These are phyloP conservation scores for Pristionchus maxplancki DNA, from an alignment of 2,888 invertebrate species.

Conservation along the genomic window DNA sequence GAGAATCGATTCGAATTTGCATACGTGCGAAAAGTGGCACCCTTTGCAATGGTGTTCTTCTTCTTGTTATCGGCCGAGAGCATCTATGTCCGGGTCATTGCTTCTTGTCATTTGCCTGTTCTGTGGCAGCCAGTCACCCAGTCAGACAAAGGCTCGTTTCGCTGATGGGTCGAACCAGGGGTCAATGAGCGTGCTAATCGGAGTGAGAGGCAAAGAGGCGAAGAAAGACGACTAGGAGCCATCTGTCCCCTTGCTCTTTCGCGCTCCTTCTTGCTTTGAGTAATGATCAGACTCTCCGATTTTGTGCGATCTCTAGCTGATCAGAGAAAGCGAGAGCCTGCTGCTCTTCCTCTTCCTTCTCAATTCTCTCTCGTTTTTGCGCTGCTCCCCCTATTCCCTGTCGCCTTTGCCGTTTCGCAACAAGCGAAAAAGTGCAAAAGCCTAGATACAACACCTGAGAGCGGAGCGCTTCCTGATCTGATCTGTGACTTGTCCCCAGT, in stretches of 20 bases:
- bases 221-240: background rate
- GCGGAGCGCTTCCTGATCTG: background rate
- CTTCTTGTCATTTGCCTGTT: background rate
- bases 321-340: background rate
- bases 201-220: background rate
- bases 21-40: background rate
- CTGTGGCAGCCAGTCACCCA: background rate
- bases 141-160: background rate
- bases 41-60: too few relatives aligned
- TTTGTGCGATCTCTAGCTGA: background rate
- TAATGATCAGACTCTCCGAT: background rate
- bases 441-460: background rate
- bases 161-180: background rate
- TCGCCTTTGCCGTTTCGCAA: slow-evolving; percentile 20
- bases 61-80: background rate
- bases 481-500: background rate
- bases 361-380: slow-evolving; percentile 23
- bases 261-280: slow-evolving; percentile 1
- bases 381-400: background rate
- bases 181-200: slow-evolving; percentile 36
- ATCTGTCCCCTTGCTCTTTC: slow-evolving; percentile 22
- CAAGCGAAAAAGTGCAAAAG: background rate
- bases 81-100: background rate
- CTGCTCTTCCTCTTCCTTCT: background rate
- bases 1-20: background rate